phyloP scores from a whole-genome alignment of 2,797 vertebrate species.

The Pangasius sanitwongsei region DNA sequence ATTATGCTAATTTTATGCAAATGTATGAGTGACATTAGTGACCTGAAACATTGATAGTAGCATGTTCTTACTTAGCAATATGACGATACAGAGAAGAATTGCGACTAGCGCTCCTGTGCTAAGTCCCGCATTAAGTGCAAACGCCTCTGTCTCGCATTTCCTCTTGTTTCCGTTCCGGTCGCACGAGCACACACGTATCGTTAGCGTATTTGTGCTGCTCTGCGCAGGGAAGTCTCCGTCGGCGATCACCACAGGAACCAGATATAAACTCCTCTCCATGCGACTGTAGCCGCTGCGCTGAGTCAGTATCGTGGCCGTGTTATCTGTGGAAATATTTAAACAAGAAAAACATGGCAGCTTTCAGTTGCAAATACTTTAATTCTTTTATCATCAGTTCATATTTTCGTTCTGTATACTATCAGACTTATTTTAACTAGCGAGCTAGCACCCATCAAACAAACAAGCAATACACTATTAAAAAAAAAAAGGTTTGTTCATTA shows the following conservation, averaged over 20 bases:
- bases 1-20: background rate
- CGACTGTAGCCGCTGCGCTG: slow-evolving; percentile 85
- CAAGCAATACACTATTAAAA: background rate
- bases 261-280: slow-evolving; percentile 85
- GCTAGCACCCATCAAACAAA: background rate
- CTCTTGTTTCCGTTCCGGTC: slow-evolving; percentile 92
- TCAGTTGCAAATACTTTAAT: background rate
- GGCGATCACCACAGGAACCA: slow-evolving; percentile 90
- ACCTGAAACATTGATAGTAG: background rate
- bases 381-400: background rate
- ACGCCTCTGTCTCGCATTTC: slow-evolving; percentile 90
- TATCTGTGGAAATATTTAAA: slow-evolving; percentile 77
- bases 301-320: slow-evolving; percentile 90
- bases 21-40: background rate
- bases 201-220: slow-evolving; percentile 93
- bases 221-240: slow-evolving; percentile 87
- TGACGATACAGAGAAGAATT: slow-evolving; percentile 93
- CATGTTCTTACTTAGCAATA: slow-evolving; percentile 86
- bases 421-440: background rate
- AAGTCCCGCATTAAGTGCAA: slow-evolving; percentile 87
- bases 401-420: background rate
- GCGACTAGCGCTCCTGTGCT: slow-evolving; percentile 94
- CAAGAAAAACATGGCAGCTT: background rate
- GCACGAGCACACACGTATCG: slow-evolving; percentile 90
- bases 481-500: background rate